Base-by-base conservation (phyloP, 2,113 vertebrate species). In the Pygoscelis antarcticus region DNA sequence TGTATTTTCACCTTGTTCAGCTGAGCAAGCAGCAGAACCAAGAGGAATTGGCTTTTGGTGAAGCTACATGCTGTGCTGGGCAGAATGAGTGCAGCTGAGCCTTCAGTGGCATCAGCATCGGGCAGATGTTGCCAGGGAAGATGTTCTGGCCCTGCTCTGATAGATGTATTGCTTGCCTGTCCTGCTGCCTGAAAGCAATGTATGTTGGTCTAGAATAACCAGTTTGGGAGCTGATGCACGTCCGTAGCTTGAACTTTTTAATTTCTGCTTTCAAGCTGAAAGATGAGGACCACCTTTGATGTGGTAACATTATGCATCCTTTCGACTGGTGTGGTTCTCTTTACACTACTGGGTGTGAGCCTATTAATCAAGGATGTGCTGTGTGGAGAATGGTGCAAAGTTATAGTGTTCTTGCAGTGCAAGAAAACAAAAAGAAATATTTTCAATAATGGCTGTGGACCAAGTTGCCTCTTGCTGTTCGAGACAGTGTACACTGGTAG, bases 241-340 rank as follows among this genome's bases (percentile, higher is more conserved):
- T 51, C 40, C 1, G 0, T 84, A 49, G 30, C 22, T 62, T 61
- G 25, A 66, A 54, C 13, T 32, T 82, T 82, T n/a, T 51, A 25
- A 42, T 69, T 70, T 66, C 52, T 71, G 51, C 25, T 55, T 66
- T 34, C 27, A 51, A 40, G n/a, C 40, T 66, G 32, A 52, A 68
- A 23, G 44, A 3, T 44, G 23, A 68, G 40, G 47, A 20, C 38
- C 29, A 22, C 13, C 21, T 81, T 61, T 72, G 51, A 30, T 1
- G 0, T 40, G 13, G 51, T 76, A 38, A 16, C 4, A 0, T 36
- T 40, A 8, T 15, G 38, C 16, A 26, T 70, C 57, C 62, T 52
- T 70, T 47, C 0, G 2, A 8, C 8, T 26, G 11, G 8, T n/a
- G 52, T 32, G 14, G 4, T 69, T 83, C 30, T 60, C 26, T 40